phyloP scores from a whole-genome alignment of 2,113 vertebrate species.

The Acrocephalus kingi region DNA sequence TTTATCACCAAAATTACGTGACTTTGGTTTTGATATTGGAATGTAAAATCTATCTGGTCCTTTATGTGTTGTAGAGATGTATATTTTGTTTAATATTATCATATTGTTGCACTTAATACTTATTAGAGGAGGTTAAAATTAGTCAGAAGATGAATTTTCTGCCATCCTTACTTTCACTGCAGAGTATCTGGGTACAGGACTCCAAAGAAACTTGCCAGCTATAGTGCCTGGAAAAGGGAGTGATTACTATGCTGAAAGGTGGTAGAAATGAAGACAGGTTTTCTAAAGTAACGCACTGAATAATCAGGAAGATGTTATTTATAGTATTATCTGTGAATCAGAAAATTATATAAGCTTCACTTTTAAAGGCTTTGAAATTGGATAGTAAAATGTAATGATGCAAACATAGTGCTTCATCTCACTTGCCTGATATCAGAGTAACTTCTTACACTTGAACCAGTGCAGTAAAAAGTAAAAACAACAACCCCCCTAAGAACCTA shows the following conservation, averaged over 20 bases:
- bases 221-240: background rate
- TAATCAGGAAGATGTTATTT: background rate
- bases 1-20: slow-evolving; percentile 32
- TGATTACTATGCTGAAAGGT: background rate
- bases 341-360: background rate
- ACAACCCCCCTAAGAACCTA: background rate
- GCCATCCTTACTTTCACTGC: background rate
- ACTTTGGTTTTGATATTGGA: slow-evolving; percentile 35
- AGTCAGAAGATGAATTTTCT: background rate
- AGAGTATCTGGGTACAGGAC: background rate
- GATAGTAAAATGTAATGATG: background rate
- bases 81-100: slow-evolving; percentile 11
- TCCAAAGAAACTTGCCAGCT: background rate
- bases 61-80: background rate
- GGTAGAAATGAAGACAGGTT: background rate
- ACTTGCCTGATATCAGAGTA: background rate
- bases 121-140: background rate
- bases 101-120: background rate
- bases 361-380: background rate
- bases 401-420: background rate
- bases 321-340: background rate
- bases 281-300: background rate
- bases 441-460: background rate
- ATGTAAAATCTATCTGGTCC: background rate
- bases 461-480: background rate